Percentiles rank a stretch among this genome's conserved stretches.
These are phyloP conservation scores for Monarcha castaneiventris DNA, from an alignment of 2,113 vertebrate genomes.

Conservation along the genomic window DNA sequence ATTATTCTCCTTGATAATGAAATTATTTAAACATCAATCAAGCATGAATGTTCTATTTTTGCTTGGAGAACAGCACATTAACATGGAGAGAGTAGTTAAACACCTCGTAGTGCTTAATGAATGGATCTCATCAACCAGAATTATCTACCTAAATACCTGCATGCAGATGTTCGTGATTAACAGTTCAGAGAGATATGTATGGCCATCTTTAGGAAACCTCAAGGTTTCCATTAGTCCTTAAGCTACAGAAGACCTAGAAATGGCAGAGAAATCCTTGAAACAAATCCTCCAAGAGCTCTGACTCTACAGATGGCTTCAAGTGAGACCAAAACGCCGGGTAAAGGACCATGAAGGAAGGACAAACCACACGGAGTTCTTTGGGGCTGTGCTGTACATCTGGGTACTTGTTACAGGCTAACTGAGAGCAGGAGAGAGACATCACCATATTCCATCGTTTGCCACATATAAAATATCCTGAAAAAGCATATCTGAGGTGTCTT, in stretches of 20 bases:
- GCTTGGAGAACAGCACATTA: constrained; percentile 37
- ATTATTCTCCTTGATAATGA: constrained; percentile 73
- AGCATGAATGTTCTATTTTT: constrained; percentile 63
- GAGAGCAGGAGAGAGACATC: background rate
- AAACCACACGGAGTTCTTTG: rapidly evolving
- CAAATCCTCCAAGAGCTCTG: background rate
- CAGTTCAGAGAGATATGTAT: background rate
- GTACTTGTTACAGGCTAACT: background rate
- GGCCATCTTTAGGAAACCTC: background rate
- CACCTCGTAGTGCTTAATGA: constrained; percentile 43
- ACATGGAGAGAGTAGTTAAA: constrained; percentile 34
- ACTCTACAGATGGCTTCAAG: background rate
- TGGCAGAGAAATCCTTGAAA: background rate
- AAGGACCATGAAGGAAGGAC: background rate
- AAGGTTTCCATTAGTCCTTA: background rate
- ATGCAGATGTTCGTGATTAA: constrained; percentile 11
- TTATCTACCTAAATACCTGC: constrained; percentile 29
- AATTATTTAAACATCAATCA: constrained; percentile 72
- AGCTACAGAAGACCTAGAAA: background rate
- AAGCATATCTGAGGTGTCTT: background rate
- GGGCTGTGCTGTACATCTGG: background rate
- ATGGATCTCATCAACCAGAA: constrained; percentile 10
- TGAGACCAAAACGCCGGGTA: background rate
- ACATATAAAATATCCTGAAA: background rate
- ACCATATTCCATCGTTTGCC: background rate